Base-by-base conservation (phyloP, 1,140 invertebrate species). In the Rhizoglyphus robini region DNA sequence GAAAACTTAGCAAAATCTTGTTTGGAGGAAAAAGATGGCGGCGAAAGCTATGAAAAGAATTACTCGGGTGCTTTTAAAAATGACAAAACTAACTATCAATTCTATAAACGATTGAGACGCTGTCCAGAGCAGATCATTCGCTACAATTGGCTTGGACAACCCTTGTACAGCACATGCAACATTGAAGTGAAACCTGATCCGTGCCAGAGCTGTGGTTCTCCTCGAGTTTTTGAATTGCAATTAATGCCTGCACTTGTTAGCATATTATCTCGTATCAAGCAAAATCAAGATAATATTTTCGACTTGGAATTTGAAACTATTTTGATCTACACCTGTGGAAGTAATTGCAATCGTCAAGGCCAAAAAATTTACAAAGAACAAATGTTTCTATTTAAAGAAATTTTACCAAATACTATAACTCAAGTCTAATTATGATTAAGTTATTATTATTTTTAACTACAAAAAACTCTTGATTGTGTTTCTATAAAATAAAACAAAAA, bases 231-330 rank as follows among this genome's bases (percentile, higher is more conserved):
- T 59, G 66, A 67, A 32, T 47, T 63, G 1, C 66, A 67, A 59
- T 32, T 67, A 27, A 67, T 67, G 66, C 66, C 66, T 3, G 60
- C 29, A 29, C 34, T 67, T 11, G 63, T 67, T 29, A 27, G n/a
- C 25, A 2, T 48, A 30, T 38, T 64, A 23, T 60, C 1, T 11
- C 15, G 29, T 60, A 46, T 18, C 13, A 32, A 34, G 30, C 27
- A 49, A 38, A 13, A 27, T 3, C 18, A 25, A n/a, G 4, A n/a
- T 15, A 23, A 23, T 41, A 18, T 25, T 41, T 11, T 27, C 15
- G 31, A 34, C 4, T 4, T 66, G 0, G 58, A 66, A 27, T 66
- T 62, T 31, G 65, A 31, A 61, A 66, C 65, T 41, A 46, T 66
- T 27, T 29, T 66, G 8, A 41, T 66, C n/a, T 66, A 66, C 48